Evolutionary conservation across 2,888 invertebrate species (phyloP), one percentile per base, ranked within the genome.

Genomic region (Troides helena): DNA sequence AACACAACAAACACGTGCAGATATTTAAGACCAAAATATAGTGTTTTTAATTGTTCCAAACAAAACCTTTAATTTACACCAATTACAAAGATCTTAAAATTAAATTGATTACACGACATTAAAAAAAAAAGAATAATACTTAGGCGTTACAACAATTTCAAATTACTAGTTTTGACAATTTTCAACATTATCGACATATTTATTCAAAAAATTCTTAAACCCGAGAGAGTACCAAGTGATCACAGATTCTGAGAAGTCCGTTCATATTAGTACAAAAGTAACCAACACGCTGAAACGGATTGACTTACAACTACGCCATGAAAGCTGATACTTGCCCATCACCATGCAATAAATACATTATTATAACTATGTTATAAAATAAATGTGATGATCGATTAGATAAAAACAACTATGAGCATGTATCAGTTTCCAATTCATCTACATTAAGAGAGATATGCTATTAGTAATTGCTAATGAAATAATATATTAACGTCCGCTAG

Each of bases 141-240:
- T 77, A 81, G 82, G 80, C 85, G 81, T 81, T 83, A 79, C 78
- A 85, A 81, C 80, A 82, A 85, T 86, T 85, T 85, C 75, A 79
- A 82, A 77, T 80, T 78, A 58, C 79, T 79, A 78, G 73, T 80
- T 83, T 82, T 81, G 79, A 82, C 83, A 75, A 76, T 77, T 79
- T 81, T 79, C 74, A 78, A 80, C 74, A 82, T 84, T 83, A 86
- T 84, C 14, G 80, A 85, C 83, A 80, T 88, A 86, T 85, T 43
- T 0, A 43, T 46, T 46, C 84, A 87, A 87, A 89, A 88, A 87
- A 81, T 85, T 87, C 89, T 89, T 90, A 88, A 89, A 84, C 87
- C 84, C 85, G 83, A 92, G 90, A 92, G 92, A 92, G 92, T 92
- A 92, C 92, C 89, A 91, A 86, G 89, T 91, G 88, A 92, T 92